Base-by-base conservation (phyloP, 2,888 invertebrate genomes). In the Chymomyza procnemis region DNA sequence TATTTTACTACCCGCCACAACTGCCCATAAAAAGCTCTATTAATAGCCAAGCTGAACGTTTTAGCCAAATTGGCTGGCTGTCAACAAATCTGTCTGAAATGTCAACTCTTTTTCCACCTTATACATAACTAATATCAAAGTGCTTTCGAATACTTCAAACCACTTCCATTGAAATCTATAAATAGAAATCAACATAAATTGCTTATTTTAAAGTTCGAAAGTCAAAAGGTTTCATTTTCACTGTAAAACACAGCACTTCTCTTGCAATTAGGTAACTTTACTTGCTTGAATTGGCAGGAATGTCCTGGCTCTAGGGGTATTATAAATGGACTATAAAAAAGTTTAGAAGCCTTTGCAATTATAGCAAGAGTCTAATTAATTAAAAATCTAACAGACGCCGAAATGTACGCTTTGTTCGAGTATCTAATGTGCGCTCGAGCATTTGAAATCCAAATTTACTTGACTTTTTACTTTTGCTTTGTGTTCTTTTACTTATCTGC, bases 341-440 rank as follows among this genome's bases (percentile, higher is more conserved):
- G 5, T 41, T 41, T 41, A 9, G 12, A 41, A 12, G 34, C 34
- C 34, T 41, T 41, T 41, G 9, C 12, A 41, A 12, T 41, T 41
- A 3, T 12, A 41, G 2, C 6, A 41, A 41, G 1, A 26, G 34
- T 41, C 12, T 41, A 41, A 41, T 41, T 41, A 41, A 41, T 41
- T 41, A 34, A 34, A 34, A 34, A 34, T 34, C 34, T 19, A 16
- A n/a, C 16, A 50, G 52, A n/a, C 48, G 22, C 61, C 18, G 8
- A 67, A 34, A 50, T 41, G 26, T 12, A 6, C 47, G 4, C 18
- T 30, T 18, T 21, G 12, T 6, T 1, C n/a, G n/a, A 21, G n/a
- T 16, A 16, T 48, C 14, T 5, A 12, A 62, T 62, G 48, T 22
- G 16, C 34, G 57, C 57, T 61, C 56, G 47, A 54, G 61, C 41